Conservation (phyloP, 1,140 invertebrate species). For the Sesamia nonagrioides region DNA sequence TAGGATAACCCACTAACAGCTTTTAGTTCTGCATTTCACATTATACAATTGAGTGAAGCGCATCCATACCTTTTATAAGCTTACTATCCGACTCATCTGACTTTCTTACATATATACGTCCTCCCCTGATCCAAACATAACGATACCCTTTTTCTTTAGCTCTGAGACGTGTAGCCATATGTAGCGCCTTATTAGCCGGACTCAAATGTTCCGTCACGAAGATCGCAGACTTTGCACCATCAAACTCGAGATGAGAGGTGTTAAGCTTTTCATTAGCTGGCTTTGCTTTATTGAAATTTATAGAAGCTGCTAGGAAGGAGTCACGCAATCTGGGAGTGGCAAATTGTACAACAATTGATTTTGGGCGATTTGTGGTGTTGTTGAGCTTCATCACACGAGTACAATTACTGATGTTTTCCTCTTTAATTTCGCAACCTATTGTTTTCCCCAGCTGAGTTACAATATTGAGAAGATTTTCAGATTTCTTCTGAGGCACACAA, state of each 20-base stretch:
- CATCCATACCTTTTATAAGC: slow-evolving; percentile 19
- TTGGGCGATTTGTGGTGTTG: slow-evolving; percentile 49
- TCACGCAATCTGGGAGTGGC: slow-evolving; percentile 47
- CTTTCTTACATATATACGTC: slow-evolving; percentile 39
- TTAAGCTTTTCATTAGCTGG: slow-evolving; percentile 52
- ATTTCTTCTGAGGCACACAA: too few species aligned
- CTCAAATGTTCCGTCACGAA: slow-evolving; percentile 53
- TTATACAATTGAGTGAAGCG: background rate
- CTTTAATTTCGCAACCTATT: slow-evolving; percentile 46
- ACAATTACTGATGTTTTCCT: slow-evolving; percentile 48
- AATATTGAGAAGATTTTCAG: slow-evolving; percentile 32
- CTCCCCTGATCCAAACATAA: slow-evolving; percentile 47
- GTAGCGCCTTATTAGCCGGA: slow-evolving; percentile 51
- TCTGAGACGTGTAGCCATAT: slow-evolving; percentile 50
- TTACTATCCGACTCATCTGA: slow-evolving; percentile 12
- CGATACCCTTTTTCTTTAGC: slow-evolving; percentile 52
- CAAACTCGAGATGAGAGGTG: slow-evolving; percentile 47
- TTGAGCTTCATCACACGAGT: slow-evolving; percentile 55
- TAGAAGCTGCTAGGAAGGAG: slow-evolving; percentile 50
- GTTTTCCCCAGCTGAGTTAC: slow-evolving; percentile 45
- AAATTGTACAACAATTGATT: slow-evolving; percentile 59
- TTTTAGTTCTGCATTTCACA: background rate
- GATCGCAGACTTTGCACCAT: slow-evolving; percentile 45
- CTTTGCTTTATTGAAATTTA: slow-evolving; percentile 54
- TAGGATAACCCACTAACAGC: background rate